Evolutionary conservation across 2,797 vertebrate species (phyloP).

Genomic region (Bryconaethiops microstoma): DNA sequence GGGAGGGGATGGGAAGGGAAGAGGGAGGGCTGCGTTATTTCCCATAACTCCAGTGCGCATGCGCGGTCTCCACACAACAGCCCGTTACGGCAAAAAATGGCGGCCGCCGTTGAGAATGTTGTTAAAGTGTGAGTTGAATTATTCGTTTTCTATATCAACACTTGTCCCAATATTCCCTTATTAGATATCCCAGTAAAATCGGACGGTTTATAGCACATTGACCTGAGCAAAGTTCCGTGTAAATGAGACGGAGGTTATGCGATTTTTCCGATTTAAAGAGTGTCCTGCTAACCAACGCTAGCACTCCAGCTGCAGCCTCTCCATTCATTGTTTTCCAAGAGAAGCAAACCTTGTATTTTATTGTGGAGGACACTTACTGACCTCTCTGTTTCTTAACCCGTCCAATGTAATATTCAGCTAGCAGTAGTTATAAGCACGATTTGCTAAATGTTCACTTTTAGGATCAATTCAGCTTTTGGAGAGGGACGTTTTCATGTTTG

Average conservation of each 20-base stretch:
- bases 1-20: too few species aligned
- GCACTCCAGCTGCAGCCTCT: slow-evolving; percentile 26
- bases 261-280: neutral
- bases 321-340: slow-evolving; percentile 60
- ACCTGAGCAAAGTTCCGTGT: neutral
- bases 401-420: neutral
- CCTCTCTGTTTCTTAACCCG: neutral
- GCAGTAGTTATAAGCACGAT: neutral
- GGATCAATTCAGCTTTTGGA: neutral
- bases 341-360: slow-evolving; percentile 16
- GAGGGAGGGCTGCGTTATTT: neutral
- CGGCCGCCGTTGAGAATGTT: slow-evolving; percentile 86
- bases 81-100: slow-evolving; percentile 83
- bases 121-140: slow-evolving; percentile 85
- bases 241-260: neutral
- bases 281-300: slow-evolving; percentile 18
- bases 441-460: neutral
- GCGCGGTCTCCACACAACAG: slow-evolving; percentile 67
- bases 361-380: neutral
- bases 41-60: slow-evolving; percentile 62
- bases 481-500: neutral
- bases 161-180: neutral
- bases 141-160: slow-evolving; percentile 54
- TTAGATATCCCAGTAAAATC: neutral
- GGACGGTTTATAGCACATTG: neutral